A percentile compares a stretch with the other conserved stretches of the same genome.
Evolutionary conservation across 2,113 vertebrate species (phyloP).

Genomic region (Pangasianodon hypophthalmus): DNA sequence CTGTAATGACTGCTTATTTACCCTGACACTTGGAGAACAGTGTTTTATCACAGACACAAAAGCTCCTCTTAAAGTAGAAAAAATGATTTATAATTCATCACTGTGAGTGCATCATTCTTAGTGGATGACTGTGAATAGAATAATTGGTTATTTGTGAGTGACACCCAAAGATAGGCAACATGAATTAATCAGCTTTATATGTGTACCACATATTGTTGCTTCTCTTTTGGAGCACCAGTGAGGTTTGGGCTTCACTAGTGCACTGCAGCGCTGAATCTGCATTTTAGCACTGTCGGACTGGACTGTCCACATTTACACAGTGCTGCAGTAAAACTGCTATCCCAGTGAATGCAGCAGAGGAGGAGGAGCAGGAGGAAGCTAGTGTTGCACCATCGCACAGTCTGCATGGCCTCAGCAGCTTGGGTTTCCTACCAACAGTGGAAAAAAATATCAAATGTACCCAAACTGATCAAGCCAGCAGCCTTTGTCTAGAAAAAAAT

Average conservation of each 20-base stretch:
- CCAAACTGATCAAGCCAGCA: constrained; percentile 54
- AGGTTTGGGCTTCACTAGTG: neutral
- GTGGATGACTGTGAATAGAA: neutral
- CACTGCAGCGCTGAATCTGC: neutral
- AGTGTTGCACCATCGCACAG: constrained; percentile 46
- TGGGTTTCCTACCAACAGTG: constrained; percentile 56
- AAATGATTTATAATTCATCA: constrained; percentile 1
- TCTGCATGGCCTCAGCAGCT: constrained; percentile 51
- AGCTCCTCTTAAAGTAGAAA: neutral
- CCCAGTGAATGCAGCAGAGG: constrained; percentile 44
- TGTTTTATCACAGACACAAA: neutral
- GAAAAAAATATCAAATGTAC: constrained; percentile 52
- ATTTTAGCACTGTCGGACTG: constrained; percentile 23
- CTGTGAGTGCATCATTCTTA: neutral
- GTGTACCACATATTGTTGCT: neutral
- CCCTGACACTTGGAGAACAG: neutral
- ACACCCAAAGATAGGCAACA: neutral
- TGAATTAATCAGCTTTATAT: neutral
- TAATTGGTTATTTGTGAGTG: neutral
- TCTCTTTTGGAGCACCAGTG: neutral
- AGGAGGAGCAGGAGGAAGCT: constrained; percentile 11
- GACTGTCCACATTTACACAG: constrained; percentile 5
- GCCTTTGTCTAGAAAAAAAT: constrained; percentile 42
- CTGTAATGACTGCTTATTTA: neutral
- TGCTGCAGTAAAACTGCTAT: constrained; percentile 48